phyloP scores from a whole-genome alignment of 2,113 vertebrate species.

The Gadus macrocephalus region DNA sequence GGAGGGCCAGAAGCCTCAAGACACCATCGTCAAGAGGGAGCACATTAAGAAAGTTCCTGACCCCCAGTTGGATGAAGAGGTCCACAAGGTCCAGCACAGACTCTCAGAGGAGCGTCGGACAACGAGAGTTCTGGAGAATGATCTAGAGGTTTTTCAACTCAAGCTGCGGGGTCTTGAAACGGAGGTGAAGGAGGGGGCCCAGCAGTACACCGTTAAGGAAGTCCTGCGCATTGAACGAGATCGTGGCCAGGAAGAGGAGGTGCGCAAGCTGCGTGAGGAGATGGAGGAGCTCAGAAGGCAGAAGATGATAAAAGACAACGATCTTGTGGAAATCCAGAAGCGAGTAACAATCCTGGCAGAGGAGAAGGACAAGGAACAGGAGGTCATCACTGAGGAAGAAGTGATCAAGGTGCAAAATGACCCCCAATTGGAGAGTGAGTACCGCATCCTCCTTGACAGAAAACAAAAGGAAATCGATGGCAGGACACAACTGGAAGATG shows the following conservation, averaged over 20 bases:
- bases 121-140: constrained; percentile 81
- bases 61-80: constrained; percentile 84
- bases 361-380: constrained; percentile 82
- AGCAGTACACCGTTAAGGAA: constrained; percentile 92
- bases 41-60: constrained; percentile 89
- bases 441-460: constrained; percentile 76
- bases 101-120: constrained; percentile 84
- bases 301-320: constrained; percentile 80
- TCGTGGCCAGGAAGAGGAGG: constrained; percentile 83
- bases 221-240: constrained; percentile 92
- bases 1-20: constrained; percentile 85
- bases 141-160: constrained; percentile 78
- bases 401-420: constrained; percentile 92
- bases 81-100: constrained; percentile 82
- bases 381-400: constrained; percentile 87
- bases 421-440: constrained; percentile 86
- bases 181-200: constrained; percentile 81
- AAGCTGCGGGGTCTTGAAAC: constrained; percentile 79
- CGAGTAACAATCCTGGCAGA: constrained; percentile 78
- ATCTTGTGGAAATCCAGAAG: constrained; percentile 78
- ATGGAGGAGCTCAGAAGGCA: constrained; percentile 84
- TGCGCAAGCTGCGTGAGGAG: constrained; percentile 84
- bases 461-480: constrained; percentile 73
- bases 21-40: constrained; percentile 85
- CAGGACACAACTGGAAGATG: constrained; percentile 84